Conservation (phyloP, 2,113 vertebrate species). For the human (Homo sapiens) region DNA sequence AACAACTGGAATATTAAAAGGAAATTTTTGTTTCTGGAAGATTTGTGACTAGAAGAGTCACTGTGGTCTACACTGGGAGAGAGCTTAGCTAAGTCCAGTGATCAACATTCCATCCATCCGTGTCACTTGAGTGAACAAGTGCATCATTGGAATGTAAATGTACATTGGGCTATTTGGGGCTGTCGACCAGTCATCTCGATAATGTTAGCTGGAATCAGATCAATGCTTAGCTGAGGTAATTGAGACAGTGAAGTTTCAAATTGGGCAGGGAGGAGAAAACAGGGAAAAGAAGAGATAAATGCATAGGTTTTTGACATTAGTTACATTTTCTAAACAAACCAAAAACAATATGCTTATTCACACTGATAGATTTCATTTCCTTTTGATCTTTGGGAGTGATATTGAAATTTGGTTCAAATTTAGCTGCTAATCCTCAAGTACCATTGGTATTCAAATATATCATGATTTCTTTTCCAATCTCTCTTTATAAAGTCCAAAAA, state of each 20-base stretch:
- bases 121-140: not conserved
- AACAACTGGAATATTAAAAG: not conserved
- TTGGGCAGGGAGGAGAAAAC: not conserved
- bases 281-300: not conserved
- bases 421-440: not conserved
- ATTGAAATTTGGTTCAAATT: constrained; percentile 45
- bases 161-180: not conserved
- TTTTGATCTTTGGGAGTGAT: constrained; percentile 57
- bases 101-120: not conserved
- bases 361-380: constrained; percentile 51
- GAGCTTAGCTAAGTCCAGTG: not conserved
- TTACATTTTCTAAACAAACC: constrained; percentile 37
- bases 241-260: not conserved
- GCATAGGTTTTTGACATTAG: not conserved
- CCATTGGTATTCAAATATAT: not conserved
- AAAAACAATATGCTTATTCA: constrained; percentile 49
- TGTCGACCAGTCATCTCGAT: not conserved
- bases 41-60: not conserved
- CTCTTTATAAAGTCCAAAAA: not conserved
- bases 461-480: not conserved
- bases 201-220: not conserved
- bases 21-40: not conserved
- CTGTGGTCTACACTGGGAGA: not conserved
- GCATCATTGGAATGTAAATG: not conserved
- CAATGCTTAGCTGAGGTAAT: not conserved